These are phyloP conservation scores for Kuschelorhynchus macadamiae DNA, from an alignment of 2,888 invertebrate species.

Conservation along the genomic window DNA sequence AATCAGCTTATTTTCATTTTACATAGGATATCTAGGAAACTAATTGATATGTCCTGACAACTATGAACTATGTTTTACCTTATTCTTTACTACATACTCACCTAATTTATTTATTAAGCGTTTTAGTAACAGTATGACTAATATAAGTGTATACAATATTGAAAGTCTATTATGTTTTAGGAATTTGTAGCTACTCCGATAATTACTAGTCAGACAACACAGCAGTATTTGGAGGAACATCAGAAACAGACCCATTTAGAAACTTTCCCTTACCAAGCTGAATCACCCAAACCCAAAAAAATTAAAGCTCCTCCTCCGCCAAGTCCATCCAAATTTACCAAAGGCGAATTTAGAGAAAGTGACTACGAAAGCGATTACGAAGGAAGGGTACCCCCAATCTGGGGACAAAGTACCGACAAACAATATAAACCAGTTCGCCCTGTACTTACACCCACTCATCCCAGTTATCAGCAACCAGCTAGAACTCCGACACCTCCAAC, in stretches of 20 bases:
- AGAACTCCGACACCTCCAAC: constrained; percentile 74
- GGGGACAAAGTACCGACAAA: constrained; percentile 73
- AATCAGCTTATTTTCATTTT: too few species aligned
- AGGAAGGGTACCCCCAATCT: constrained; percentile 74
- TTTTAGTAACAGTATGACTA: too few species aligned
- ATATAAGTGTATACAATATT: too few species aligned
- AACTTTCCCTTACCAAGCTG: constrained; percentile 69
- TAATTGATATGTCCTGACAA: too few species aligned
- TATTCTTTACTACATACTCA: too few species aligned
- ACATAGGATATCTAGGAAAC: too few species aligned
- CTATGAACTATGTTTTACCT: too few species aligned
- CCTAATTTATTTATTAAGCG: too few species aligned
- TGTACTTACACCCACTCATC: constrained; percentile 70
- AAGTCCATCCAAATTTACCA: constrained; percentile 77
- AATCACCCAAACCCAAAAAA: constrained; percentile 63
- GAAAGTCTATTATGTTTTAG: too few species aligned
- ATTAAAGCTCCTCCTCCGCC: constrained; percentile 71
- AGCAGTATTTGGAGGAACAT: constrained; percentile 63
- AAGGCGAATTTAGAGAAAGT: constrained; percentile 77
- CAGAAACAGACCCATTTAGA: constrained; percentile 62
- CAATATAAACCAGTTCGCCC: constrained; percentile 75
- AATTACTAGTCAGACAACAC: constrained; percentile 68
- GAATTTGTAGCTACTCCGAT: constrained; percentile 72
- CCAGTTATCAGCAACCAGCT: constrained; percentile 68
- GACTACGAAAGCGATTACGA: constrained; percentile 83